Conservation (phyloP, 2,888 invertebrate species). For the Muschampia plurimacula region DNA sequence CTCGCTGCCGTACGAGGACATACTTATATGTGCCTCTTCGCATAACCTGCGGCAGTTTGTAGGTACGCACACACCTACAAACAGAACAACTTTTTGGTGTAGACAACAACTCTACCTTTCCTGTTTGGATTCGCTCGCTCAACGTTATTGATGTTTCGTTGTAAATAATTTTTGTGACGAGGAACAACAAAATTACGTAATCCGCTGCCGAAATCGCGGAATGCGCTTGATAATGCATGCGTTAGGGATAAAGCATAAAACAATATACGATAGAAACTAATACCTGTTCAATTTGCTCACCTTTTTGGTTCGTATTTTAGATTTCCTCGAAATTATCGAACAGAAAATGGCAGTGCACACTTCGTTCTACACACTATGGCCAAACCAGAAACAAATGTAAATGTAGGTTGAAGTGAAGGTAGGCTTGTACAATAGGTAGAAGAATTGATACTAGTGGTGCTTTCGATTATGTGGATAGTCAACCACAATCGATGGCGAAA, state of each 20-base stretch:
- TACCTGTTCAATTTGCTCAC: conserved; percentile 76
- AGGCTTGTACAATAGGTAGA: no score
- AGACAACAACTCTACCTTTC: conserved; percentile 78
- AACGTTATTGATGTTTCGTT: conserved; percentile 66
- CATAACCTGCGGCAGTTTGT: conserved; percentile 86
- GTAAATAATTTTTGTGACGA: conserved; percentile 71
- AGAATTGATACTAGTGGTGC: no score
- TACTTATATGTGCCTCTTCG: conserved; percentile 75
- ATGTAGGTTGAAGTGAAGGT: neutral
- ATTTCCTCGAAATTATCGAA: conserved; percentile 61
- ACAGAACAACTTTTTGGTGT: conserved; percentile 90
- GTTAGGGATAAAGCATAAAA: conserved; percentile 57
- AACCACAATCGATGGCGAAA: no score
- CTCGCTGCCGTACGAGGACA: conserved; percentile 77
- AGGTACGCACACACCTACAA: conserved; percentile 88
- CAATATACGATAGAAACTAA: conserved; percentile 52
- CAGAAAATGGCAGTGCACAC: conserved; percentile 82
- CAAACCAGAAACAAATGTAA: conserved; percentile 49
- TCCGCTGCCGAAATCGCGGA: conserved; percentile 62
- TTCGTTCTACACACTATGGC: conserved; percentile 65
- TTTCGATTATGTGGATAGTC: no score
- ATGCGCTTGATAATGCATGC: conserved; percentile 60
- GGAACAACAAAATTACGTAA: conserved; percentile 82
- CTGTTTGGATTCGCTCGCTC: conserved; percentile 69
- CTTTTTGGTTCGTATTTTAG: conserved; percentile 61